Percentiles rank a stretch among this genome's conserved stretches.
Conservation (phyloP, 2,113 vertebrate genomes). For the Carassius auratus region DNA sequence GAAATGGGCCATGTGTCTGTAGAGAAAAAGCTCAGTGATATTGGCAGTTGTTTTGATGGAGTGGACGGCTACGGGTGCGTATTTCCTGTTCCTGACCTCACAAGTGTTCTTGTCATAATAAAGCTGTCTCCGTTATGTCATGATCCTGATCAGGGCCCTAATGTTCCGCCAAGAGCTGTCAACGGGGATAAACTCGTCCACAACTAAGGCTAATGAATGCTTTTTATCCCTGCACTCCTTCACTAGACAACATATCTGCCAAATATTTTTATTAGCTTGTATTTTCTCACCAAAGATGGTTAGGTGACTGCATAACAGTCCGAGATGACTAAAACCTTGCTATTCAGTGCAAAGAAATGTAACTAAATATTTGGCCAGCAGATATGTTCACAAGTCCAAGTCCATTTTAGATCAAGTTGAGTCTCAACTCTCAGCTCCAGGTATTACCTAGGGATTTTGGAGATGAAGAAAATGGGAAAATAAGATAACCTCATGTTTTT, state of each 20-base stretch:
- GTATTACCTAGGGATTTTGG: neutral
- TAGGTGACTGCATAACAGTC: neutral
- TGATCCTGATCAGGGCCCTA: slow-evolving; percentile 46
- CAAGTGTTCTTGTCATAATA: slow-evolving; percentile 53
- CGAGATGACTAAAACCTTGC: neutral
- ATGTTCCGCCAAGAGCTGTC: slow-evolving; percentile 49
- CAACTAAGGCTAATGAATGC: slow-evolving; percentile 46
- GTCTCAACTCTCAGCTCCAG: neutral
- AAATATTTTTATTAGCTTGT: slow-evolving; percentile 21
- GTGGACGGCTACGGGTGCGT: neutral
- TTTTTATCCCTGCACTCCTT: slow-evolving; percentile 28
- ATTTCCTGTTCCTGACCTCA: slow-evolving; percentile 40
- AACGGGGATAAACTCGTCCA: slow-evolving; percentile 41
- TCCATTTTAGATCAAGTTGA: neutral
- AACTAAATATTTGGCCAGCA: slow-evolving; percentile 23
- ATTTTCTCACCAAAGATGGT: neutral
- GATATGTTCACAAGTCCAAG: neutral
- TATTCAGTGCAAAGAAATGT: slow-evolving; percentile 3
- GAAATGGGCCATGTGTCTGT: slow-evolving; percentile 42
- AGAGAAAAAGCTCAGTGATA: slow-evolving; percentile 35
- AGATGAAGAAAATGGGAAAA: neutral
- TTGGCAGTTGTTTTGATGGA: slow-evolving; percentile 13
- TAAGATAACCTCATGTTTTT: neutral
- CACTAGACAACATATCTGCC: slow-evolving; percentile 25
- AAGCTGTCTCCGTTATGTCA: slow-evolving; percentile 45